Evolutionary conservation across 2,113 vertebrate genomes (phyloP), one percentile per base, ranked within the genome.

Genomic region (Cheirogaleus medius): DNA sequence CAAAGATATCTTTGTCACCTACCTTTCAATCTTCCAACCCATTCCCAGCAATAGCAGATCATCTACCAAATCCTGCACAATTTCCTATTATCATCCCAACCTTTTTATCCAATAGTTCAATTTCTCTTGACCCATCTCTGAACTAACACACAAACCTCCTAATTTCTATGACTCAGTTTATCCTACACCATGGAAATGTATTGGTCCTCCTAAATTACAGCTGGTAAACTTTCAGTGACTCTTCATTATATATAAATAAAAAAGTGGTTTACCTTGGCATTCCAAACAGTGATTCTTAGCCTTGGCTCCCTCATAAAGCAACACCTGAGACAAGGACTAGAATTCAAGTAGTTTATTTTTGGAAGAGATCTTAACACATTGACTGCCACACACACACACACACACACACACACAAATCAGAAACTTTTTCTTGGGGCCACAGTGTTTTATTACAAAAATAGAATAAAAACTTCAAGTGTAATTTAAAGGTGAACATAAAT

Each of bases 211-310:
- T 76, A 90, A 90, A 69, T 63, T 42, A 80, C 0, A 94, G 23
- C 21, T 64, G 54, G 39, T 68, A 90, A 83, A 49, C 32, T 90
- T 93, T 82, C 54, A 95, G 23, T 80, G 17, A 58, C 39, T 81
- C 76, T 68, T 96, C 13, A 56, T 82, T 90, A 44, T 4, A 54
- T 82, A 3, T 78, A 58, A 60, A 82, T 54, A 76, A 98, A 95
- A 87, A 91, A 78, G 7, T 54, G 64, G 58, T 3, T 66, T 88
- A 49, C 20, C 5, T 74, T 92, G 54, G 32, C 25, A 83, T 86
- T 77, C 64, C 54, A 83, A 63, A 20, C 25, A 27, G 34, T 76
- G 23, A 47, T 29, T 80, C 10, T 84, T 87, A 83, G 27, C 7
- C 56, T 90, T 69, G 21, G 18, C 34, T n/a, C 37, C 6, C 52